Evolutionary conservation across 2,888 invertebrate genomes (phyloP), one percentile per base, ranked within the genome.

Genomic region (Platycheirus albimanus): DNA sequence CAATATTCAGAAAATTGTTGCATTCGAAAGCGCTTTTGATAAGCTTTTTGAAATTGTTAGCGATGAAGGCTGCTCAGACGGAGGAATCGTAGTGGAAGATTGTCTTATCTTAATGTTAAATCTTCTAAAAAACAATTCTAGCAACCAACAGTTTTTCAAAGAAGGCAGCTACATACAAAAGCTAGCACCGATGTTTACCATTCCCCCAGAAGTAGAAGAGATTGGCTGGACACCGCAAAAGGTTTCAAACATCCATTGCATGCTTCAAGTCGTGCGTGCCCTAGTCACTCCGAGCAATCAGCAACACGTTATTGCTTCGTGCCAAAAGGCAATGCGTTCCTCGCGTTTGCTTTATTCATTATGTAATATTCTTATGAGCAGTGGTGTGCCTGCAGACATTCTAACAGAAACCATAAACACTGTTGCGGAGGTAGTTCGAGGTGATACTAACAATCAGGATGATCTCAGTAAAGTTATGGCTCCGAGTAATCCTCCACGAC

Each of bases 21-120:
- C 99, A 0, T 99, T 99, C 90, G 99, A 99, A 90, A 99, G 99
- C 91, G 98, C 98, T 0, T 99, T 99, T 89, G 99, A 99, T 90
- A 93, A 96, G 85, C 92, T 99, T 28, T 96, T 99, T 86, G 97
- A 98, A 89, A 98, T 99, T 8, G 96, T 99, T 10, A 93, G 93
- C 1, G 95, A 96, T 74, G 99, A 99, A 91, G 98, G 98, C 3
- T 96, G 95, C 86, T 95, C 97, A 1, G 97, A 98, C 89, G 99
- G 98, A 52, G 98, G 98, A 81, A 98, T 99, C 67, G 97, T 99
- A 0, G 99, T 99, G 0, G 99, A 99, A 92, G 99, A 99, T 91
- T 99, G 99, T 90, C 92, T 99, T 2, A 92, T 97, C 45, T 92
- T 99, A 2, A 95, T 99, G 94, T 91, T 98, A 69, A 99, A 98